Conservation (phyloP, 2,113 vertebrate genomes). For the Tyrannus savana region DNA sequence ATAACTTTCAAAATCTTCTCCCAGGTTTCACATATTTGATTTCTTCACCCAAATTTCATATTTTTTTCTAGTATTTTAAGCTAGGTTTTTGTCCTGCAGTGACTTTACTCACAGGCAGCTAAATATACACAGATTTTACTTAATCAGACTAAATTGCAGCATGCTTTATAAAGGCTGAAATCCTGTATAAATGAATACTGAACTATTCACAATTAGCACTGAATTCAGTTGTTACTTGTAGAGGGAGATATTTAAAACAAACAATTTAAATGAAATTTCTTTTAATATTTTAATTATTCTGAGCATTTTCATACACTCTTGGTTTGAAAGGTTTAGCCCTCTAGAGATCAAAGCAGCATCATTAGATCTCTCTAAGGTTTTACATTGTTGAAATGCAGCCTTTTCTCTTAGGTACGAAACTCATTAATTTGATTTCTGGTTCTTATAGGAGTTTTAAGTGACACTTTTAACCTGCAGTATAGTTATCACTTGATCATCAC, state of each 20-base stretch:
- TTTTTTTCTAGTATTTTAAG: neutral
- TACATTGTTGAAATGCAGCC: neutral
- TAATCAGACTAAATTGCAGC: neutral
- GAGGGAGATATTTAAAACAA: neutral
- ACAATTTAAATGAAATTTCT: neutral
- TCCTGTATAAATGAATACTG: neutral
- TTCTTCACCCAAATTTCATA: neutral
- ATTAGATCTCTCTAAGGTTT: neutral
- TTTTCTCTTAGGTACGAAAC: neutral
- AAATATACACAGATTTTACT: neutral
- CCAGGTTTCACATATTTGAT: neutral
- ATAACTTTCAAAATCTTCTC: neutral
- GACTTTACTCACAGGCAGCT: neutral
- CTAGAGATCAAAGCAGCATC: neutral
- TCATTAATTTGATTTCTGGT: neutral
- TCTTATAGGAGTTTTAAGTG: neutral
- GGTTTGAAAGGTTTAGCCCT: neutral
- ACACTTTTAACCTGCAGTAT: neutral
- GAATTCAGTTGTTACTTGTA: neutral
- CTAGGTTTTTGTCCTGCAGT: neutral
- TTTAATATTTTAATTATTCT: neutral
- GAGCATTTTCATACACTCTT: neutral
- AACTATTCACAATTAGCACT: neutral
- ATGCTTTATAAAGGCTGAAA: neutral
- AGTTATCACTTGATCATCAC: neutral